Base-by-base conservation (phyloP, 92 coral and sea anemone species). In the Hydrozoanthus gracilis region DNA sequence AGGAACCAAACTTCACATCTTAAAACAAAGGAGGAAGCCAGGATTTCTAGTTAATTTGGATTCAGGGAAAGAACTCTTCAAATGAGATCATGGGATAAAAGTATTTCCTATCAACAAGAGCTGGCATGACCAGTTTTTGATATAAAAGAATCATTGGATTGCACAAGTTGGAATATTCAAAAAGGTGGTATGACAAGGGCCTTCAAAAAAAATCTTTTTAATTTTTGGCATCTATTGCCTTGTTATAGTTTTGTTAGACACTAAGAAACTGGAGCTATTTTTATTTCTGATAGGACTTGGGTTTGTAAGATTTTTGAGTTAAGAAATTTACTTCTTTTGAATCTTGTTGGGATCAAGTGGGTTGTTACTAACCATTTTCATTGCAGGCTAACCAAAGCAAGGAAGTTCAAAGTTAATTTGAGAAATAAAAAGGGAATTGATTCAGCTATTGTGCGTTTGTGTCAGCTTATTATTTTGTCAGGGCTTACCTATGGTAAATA, bases 1-100 rank as follows among this genome's bases (percentile, higher is more conserved):
- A 76, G 66, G 65, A 52, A 76, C 67, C 75, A 80, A 80, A 80
- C 85, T 80, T 80, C 85, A 80, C 85, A 80, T 12, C 54, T 79
- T 66, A 80, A 2, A 64, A 80, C 85, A 80, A 65, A 80, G 85
- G 74, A 64, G 85, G 85, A 20, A 49, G 48, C 85, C 12, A 47
- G 73, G 85, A 66, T 46, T 51, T 80, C 85, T 64, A 80, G 73
- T 80, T 80, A 64, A 39, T 80, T 80, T 49, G 85, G 85, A 80
- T 65, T 80, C 85, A 80, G 85, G 74, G 66, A 80, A 64, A 70
- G 15, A 61, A 60, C 85, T 64, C 74, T 5, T 65, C 85, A 80
- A 78, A 60, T 46, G 85, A 80, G 61, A 61, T 80, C 74, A 14
- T 48, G 66, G 48, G 85, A 65, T 64, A 78, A 80, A 80, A 80